Evolutionary conservation across 2,797 vertebrate genomes (phyloP).

Genomic region (Hoplostethus atlanticus): DNA sequence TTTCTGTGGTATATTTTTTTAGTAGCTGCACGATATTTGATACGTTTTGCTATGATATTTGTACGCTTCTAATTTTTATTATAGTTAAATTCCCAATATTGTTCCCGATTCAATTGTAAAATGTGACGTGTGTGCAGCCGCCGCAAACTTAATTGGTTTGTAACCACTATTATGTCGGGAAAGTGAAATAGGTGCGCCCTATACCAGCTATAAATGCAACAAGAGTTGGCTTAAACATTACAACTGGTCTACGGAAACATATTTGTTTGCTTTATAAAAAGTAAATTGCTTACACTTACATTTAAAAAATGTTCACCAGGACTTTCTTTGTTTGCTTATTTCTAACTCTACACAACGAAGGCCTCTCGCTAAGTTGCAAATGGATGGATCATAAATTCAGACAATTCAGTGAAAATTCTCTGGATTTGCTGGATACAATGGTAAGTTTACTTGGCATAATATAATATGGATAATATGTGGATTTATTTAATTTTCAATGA

Average conservation of each 20-base stretch:
- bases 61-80: too few species aligned
- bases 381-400: conserved; percentile 71
- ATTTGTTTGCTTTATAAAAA: neutral
- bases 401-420: conserved; percentile 38
- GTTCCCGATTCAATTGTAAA: neutral
- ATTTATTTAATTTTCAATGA: neutral
- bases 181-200: conserved; percentile 34
- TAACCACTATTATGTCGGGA: neutral
- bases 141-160: neutral
- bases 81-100: neutral
- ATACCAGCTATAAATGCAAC: neutral
- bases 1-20: too few species aligned
- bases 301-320: conserved; percentile 47
- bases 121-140: neutral
- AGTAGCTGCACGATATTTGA: too few species aligned
- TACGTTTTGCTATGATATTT: too few species aligned
- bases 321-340: conserved; percentile 31
- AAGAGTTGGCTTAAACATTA: neutral
- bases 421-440: conserved; percentile 60
- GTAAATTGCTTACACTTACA: rapidly evolving
- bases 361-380: conserved; percentile 55
- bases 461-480: neutral
- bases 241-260: neutral
- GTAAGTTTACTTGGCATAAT: conserved; percentile 39
- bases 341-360: conserved; percentile 25